These are phyloP conservation scores for Alentia gelatinosa DNA, from an alignment of 2,888 invertebrate species.

Conservation along the genomic window DNA sequence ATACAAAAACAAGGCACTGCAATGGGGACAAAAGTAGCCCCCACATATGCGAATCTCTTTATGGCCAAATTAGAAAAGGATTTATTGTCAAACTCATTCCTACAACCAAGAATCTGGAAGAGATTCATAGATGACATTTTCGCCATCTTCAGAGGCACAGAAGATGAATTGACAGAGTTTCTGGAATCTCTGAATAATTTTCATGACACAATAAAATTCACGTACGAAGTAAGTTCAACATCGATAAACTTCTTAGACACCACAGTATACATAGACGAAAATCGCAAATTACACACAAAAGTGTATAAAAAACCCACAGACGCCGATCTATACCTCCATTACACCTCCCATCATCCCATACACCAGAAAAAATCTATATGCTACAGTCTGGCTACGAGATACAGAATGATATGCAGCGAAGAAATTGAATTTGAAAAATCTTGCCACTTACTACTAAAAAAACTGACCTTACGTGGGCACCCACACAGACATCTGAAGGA, in stretches of 20 bases:
- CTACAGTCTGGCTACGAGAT: neutral
- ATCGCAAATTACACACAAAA: neutral
- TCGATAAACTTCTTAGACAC: neutral
- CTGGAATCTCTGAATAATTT: neutral
- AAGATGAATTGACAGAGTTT: neutral
- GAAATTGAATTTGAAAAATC: neutral
- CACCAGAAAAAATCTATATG: neutral
- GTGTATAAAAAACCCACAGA: conserved; percentile 1
- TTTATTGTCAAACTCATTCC: neutral
- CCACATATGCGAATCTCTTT: neutral
- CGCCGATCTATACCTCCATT: neutral
- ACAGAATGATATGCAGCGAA: neutral
- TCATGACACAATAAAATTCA: neutral
- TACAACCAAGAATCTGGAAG: neutral
- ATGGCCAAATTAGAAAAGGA: neutral
- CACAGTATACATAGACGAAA: neutral
- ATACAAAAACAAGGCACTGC: neutral
- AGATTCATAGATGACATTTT: conserved; percentile 16
- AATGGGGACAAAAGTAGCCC: conserved; percentile 14
- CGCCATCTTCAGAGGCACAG: neutral
- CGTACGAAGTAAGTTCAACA: neutral
- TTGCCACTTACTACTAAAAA: neutral
- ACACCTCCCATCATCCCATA: neutral
- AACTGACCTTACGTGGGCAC: neutral
- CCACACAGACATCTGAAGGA: neutral